Percentiles rank a stretch among this genome's conserved stretches.
These are phyloP conservation scores for Drosophila seguyi DNA, from an alignment of 1,140 invertebrate species.

Conservation along the genomic window DNA sequence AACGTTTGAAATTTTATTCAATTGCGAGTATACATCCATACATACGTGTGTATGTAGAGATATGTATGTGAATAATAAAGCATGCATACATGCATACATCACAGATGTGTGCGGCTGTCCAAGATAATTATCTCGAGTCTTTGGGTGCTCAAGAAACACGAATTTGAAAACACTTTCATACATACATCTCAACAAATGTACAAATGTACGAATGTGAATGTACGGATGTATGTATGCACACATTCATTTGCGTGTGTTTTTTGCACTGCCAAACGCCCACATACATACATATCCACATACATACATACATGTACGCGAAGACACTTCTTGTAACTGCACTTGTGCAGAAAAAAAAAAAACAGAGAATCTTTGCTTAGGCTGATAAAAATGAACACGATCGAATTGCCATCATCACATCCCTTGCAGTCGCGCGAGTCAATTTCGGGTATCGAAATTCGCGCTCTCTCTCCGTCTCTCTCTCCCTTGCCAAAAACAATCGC, in stretches of 20 bases:
- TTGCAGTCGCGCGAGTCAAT: constrained; percentile 12
- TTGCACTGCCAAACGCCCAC: constrained; percentile 18
- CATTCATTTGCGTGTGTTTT: constrained; percentile 12
- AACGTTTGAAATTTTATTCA: constrained; percentile 21
- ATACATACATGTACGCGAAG: constrained; percentile 1
- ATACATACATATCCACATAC: constrained; percentile 4
- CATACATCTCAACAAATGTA: constrained; percentile 6
- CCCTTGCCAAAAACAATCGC: neutral
- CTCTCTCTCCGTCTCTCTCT: constrained; percentile 1
- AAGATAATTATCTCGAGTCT: constrained; percentile 21
- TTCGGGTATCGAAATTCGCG: constrained; percentile 21
- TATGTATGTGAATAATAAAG: constrained; percentile 15
- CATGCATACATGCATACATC: constrained; percentile 29
- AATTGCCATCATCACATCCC: constrained; percentile 18
- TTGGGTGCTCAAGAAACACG: constrained; percentile 21
- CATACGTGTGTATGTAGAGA: constrained; percentile 11
- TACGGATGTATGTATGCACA: constrained; percentile 11
- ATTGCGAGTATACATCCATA: constrained; percentile 13
- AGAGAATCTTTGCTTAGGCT: constrained; percentile 17
- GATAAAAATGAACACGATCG: constrained; percentile 17
- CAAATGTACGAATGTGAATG: constrained; percentile 15
- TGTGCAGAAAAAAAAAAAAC: constrained; percentile 15
- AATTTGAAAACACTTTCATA: constrained; percentile 23
- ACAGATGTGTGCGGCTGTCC: constrained; percentile 19
- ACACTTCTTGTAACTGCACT: constrained; percentile 16